Evolutionary conservation across 2,888 invertebrate species (phyloP).

Genomic region (Tipula vernalis): DNA sequence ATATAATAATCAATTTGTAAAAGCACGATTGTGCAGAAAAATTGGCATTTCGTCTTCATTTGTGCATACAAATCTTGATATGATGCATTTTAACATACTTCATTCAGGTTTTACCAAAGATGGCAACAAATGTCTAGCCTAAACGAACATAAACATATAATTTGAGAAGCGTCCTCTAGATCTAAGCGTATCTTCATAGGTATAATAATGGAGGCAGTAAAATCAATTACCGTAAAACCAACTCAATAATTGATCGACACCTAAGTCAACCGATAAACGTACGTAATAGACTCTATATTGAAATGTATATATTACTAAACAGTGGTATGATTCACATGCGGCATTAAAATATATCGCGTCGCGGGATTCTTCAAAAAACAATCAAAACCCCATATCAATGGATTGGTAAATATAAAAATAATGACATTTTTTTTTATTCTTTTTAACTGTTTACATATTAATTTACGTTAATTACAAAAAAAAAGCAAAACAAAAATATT

Average conservation of each 20-base stretch:
- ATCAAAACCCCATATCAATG: background rate
- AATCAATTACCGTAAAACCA: background rate
- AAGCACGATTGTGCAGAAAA: no score
- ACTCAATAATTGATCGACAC: background rate
- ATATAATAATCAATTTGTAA: no score
- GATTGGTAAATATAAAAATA: background rate
- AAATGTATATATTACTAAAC: background rate
- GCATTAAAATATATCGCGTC: background rate
- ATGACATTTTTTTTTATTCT: background rate
- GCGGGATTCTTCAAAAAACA: background rate
- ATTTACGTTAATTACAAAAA: background rate
- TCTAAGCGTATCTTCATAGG: no score
- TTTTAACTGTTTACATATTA: background rate
- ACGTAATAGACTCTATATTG: background rate
- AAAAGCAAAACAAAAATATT: background rate
- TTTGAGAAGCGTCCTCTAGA: no score
- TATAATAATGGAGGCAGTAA: no score
- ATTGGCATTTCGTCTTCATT: no score
- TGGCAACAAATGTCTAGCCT: no score
- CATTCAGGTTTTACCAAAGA: no score
- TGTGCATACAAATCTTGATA: no score
- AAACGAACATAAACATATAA: no score
- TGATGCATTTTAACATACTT: no score
- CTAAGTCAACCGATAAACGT: background rate
- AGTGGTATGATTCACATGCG: background rate